Evolutionary conservation across 2,888 invertebrate genomes (phyloP).

Genomic region (Drosophila heteroneura): DNA sequence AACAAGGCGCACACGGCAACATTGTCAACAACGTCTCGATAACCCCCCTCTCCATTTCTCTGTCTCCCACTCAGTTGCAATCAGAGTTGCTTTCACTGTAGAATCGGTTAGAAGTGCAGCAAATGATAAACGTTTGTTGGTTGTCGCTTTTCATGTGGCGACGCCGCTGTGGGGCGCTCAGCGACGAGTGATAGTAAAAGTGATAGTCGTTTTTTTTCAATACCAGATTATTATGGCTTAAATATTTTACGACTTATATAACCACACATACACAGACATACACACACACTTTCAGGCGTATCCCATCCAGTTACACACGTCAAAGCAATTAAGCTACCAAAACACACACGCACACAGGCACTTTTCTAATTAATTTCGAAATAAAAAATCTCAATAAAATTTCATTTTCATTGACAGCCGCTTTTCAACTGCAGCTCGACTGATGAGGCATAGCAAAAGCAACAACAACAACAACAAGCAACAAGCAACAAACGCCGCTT

Average conservation of each 20-base stretch:
- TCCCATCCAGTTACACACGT: slow-evolving; percentile 50
- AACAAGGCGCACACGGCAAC: slow-evolving; percentile 28
- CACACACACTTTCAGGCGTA: slow-evolving; percentile 25
- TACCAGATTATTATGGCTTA: slow-evolving; percentile 79
- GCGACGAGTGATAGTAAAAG: slow-evolving; percentile 71
- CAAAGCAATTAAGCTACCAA: slow-evolving; percentile 79
- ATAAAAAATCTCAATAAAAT: slow-evolving; percentile 78
- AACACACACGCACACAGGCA: slow-evolving; percentile 61
- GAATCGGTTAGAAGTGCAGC: slow-evolving; percentile 72
- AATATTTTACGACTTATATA: slow-evolving; percentile 81
- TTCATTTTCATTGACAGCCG: slow-evolving; percentile 81
- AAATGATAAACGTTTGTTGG: slow-evolving; percentile 56
- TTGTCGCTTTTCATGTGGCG: slow-evolving; percentile 24
- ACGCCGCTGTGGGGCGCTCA: not conserved
- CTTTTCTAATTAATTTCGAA: slow-evolving; percentile 79
- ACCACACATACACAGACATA: slow-evolving; percentile 46
- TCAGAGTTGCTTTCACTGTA: slow-evolving; percentile 67
- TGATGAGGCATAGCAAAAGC: slow-evolving; percentile 49
- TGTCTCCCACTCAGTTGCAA: not conserved
- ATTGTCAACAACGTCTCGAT: slow-evolving; percentile 55
- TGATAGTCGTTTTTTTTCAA: slow-evolving; percentile 76
- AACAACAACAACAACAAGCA: slow-evolving; percentile 41
- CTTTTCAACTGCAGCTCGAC: slow-evolving; percentile 75
- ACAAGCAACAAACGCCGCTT: slow-evolving; percentile 37
- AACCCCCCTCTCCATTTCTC: not conserved